Conservation (phyloP, 64 coral and sea anemone genomes). For the Actinia tenebrosa region DNA sequence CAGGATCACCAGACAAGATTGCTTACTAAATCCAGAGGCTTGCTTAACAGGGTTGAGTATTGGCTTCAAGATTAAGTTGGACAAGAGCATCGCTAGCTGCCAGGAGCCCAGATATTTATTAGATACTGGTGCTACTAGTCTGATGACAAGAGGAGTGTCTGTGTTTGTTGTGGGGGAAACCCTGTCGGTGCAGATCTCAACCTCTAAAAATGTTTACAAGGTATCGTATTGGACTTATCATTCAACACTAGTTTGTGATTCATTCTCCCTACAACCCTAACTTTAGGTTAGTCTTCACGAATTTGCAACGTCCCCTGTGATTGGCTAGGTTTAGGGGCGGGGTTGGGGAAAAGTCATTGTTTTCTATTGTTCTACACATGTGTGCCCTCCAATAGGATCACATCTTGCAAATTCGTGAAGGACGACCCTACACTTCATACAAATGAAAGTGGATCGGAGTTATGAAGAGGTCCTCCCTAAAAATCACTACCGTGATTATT, state of each 20-base stretch:
- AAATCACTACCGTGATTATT: too few species aligned
- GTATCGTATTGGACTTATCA: neutral
- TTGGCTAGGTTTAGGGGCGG: too few species aligned
- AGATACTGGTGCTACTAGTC: constrained; percentile 79
- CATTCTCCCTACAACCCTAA: neutral
- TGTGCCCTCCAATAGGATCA: too few species aligned
- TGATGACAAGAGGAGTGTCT: constrained; percentile 70
- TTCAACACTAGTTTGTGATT: neutral
- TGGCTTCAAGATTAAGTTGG: constrained; percentile 87
- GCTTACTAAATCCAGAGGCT: constrained; percentile 56
- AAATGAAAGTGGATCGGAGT: too few species aligned
- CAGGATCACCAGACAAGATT: constrained; percentile 34
- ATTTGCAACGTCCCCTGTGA: too few species aligned
- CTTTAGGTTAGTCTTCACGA: too few species aligned
- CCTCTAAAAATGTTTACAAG: constrained; percentile 60
- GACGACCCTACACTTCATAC: too few species aligned
- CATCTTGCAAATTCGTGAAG: too few species aligned
- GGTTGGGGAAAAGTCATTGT: too few species aligned
- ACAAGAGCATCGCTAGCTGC: constrained; percentile 41
- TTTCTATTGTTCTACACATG: too few species aligned
- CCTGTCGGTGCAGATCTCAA: constrained; percentile 52
- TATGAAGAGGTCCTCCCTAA: too few species aligned
- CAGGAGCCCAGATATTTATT: constrained; percentile 63
- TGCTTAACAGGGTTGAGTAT: constrained; percentile 66
- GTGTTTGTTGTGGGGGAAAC: constrained; percentile 51